Evolutionary conservation across 30 jellyfish, hydroid and myxozoan genomes (phyloP), one percentile per base, ranked within the genome.

Genomic region (Cassiopea xamachana): DNA sequence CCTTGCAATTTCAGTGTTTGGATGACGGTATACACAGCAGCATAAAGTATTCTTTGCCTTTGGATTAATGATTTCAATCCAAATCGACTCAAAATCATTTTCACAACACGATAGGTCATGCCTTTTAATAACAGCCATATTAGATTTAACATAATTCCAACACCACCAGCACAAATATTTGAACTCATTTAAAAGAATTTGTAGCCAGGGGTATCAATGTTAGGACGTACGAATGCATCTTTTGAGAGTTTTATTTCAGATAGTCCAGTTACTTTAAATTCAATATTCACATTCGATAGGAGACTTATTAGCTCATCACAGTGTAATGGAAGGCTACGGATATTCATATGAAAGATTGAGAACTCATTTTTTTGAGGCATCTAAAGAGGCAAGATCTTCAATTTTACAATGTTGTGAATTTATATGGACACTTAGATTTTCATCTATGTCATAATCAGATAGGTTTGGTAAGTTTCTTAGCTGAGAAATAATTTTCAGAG

Each of bases 21-120:
- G 89, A 58, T 80, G 89, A 45, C 79, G 89, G 46, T 80, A 80
- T 49, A 45, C 89, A 55, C 89, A 80, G 62, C 89, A 80, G 58
- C 89, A 80, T 60, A 80, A 58, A 45, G 58, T 80, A 80, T 80
- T 80, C 18, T 80, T 59, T 5, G 79, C 76, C 79, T 64, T 51
- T 43, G 60, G 46, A 80, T 80, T 80, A 46, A 7, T 62, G n/a
- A 58, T 80, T 64, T 80, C 89, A 80, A 80, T 59, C 51, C 80
- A 80, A 15, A 80, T 58, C 13, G 79, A 43, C 80, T 80, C 79
- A 49, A 45, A 80, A 46, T 80, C 59, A 48, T 8, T 9, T 7
- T 55, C 60, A 15, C 77, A 15, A 19, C 19, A 44, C 27, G 55
- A 60, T 12, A 78, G 79, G 79, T 80, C 79, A 49, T 50, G 60